Conservation (phyloP, 2,888 invertebrate genomes). For the Eupithecia dodoneata region DNA sequence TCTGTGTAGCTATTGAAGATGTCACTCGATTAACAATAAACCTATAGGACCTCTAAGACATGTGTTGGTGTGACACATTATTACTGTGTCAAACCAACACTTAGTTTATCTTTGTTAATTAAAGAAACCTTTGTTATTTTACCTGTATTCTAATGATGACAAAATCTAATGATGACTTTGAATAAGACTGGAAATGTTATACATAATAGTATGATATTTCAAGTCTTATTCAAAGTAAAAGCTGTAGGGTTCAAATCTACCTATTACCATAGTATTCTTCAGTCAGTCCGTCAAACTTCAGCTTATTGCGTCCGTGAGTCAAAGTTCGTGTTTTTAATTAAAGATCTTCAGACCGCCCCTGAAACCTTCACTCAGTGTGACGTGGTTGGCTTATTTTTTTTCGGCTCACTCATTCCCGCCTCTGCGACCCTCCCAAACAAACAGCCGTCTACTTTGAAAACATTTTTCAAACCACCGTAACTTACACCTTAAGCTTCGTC, state of each 20-base stretch:
- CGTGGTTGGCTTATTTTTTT: constrained; percentile 85
- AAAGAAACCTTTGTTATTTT: background rate
- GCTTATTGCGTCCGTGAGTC: constrained; percentile 71
- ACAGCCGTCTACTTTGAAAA: constrained; percentile 81
- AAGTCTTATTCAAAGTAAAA: background rate
- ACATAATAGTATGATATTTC: background rate
- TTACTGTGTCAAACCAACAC: no score
- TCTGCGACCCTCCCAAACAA: constrained; percentile 84
- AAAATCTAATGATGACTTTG: background rate
- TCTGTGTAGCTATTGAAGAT: no score
- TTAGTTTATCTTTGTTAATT: background rate
- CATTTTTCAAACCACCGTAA: constrained; percentile 55
- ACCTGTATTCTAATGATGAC: background rate
- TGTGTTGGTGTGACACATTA: background rate
- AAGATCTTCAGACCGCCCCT: constrained; percentile 81
- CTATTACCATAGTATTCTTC: background rate
- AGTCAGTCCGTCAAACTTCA: constrained; percentile 60
- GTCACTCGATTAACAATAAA: background rate
- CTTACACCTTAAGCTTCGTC: constrained; percentile 23
- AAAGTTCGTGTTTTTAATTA: constrained; percentile 81
- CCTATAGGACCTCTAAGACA: background rate
- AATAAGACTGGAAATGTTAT: no score
- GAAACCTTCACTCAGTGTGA: constrained; percentile 80
- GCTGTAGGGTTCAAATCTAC: background rate
- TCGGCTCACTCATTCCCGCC: constrained; percentile 83